Base-by-base conservation (phyloP, 2,888 invertebrate species). In the Cryptus viduatorius region DNA sequence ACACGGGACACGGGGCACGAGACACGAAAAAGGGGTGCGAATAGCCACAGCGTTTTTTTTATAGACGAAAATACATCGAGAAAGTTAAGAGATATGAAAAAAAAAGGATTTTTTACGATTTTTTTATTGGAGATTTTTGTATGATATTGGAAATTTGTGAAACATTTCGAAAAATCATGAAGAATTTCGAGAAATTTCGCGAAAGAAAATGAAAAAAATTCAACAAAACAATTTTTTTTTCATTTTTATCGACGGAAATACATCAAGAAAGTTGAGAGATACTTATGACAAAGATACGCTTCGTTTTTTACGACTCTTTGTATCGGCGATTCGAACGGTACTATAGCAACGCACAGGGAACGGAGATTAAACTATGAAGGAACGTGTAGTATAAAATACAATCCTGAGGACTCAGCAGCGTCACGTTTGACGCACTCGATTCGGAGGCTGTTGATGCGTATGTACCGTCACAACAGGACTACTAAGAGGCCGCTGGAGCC, bases 401-500 rank as follows among this genome's bases (percentile, higher is more conserved):
- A 24, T 73, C 29, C 29, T 46, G 72, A 61, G 72, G 59, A 72
- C 44, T n/a, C 59, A 44, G 72, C 42, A 59, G 29, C 48, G 56
- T 42, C 56, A 12, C 88, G 87, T 87, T 89, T 85, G 90, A 90
- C 89, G 90, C 87, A 90, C 90, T 90, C 90, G 86, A 83, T 48
- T 78, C 24, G 24, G 31, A 37, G 72, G 4, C n/a, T 59, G 59
- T 14, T 16, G 44, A 12, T n/a, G 29, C 56, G 24, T 56, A 16
- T 12, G 8, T 56, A 65, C 10, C 5, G 72, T 10, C 29, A 29
- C 12, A 71, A 16, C 53, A 64, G 44, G 44, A 16, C 59, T 50
- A 44, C 59, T 44, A 44, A 53, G 42, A 53, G 48, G 29, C 42
- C 37, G 14, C 14, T 37, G 37, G 69, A 53, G 56, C 64, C 76